These are phyloP conservation scores for Arctopsyche grandis DNA, from an alignment of 1,140 invertebrate genomes.

Conservation along the genomic window DNA sequence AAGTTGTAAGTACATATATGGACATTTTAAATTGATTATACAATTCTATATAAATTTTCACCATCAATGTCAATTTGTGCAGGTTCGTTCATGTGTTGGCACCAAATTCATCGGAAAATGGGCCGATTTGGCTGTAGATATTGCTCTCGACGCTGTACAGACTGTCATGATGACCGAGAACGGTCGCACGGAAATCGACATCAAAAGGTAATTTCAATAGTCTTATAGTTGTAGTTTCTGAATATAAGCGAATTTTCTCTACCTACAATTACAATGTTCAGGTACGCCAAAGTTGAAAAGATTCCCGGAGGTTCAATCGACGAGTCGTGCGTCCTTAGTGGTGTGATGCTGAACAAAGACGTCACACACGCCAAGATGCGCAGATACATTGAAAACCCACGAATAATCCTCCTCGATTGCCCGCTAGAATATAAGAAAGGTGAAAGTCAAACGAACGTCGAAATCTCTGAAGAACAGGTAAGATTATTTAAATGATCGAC, in stretches of 20 bases:
- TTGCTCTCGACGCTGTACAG: conserved; percentile 94
- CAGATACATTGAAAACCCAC: conserved; percentile 93
- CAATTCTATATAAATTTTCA: too few species aligned
- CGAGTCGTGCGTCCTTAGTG: conserved; percentile 92
- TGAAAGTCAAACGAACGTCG: conserved; percentile 98
- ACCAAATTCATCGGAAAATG: conserved; percentile 98
- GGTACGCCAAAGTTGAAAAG: conserved; percentile 97
- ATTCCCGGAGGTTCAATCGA: conserved; percentile 97
- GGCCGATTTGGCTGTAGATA: conserved; percentile 93
- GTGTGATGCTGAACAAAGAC: conserved; percentile 99
- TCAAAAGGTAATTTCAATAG: conserved; percentile 77
- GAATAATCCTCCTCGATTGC: conserved; percentile 96
- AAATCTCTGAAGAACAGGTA: conserved; percentile 90
- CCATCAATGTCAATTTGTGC: too few species aligned
- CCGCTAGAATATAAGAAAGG: conserved; percentile 99
- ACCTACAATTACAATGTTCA: conserved; percentile 53
- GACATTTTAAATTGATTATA: too few species aligned
- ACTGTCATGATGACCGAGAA: conserved; percentile 91
- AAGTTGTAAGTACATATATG: conserved; percentile 72
- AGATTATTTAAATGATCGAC: conserved; percentile 33
- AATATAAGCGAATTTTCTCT: conserved; percentile 34
- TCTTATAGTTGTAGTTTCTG: conserved; percentile 5
- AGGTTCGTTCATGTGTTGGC: conserved; percentile 92
- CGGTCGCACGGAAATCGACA: conserved; percentile 94
- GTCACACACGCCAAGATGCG: conserved; percentile 98